Evolutionary conservation across 2,113 vertebrate genomes (phyloP), one percentile per base, ranked within the genome.

Genomic region (Protomyctophum bolini): DNA sequence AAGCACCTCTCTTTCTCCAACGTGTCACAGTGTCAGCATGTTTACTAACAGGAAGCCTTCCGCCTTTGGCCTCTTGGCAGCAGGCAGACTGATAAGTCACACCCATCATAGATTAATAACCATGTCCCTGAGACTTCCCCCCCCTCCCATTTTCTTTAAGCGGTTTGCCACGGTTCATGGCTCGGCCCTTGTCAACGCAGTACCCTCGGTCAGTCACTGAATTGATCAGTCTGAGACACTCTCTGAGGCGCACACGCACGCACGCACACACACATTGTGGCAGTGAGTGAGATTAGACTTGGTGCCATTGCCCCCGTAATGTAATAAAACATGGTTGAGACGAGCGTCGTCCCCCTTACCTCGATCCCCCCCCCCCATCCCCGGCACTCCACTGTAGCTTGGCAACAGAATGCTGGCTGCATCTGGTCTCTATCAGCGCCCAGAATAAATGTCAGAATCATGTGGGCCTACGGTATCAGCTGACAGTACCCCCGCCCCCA

Each of bases 321-420:
- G 79, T 78, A 85, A 92, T 88, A 89, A 89, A 84, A 72, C 78
- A 75, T 51, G 50, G 58, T 75, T 64, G 77, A 68, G 64, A 80
- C 75, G 66, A 81, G 60, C 28, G 0, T 48, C 59, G 8, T 65
- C 55, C 46, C n/a, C 6, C 71, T 14, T 4, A 72, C 51, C 60
- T 66, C 76, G 51, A 61, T 57, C 60, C 66, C 10, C 67, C 33
- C 54, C 11, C 9, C 0, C 52, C 7, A 57, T 63, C 68, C 64
- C 68, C 76, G 55, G 59, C 60, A 81, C 86, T 83, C 68, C 66
- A 47, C 77, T 11, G 89, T 90, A 90, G 77, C 91, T 77, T 75
- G 85, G 91, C 92, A 91, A 91, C 91, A 4, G 66, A 87, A 82
- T 10, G 68, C 81, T 87, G 81, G 86, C 83, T 82, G 76, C 88